A percentile compares a stretch with the other conserved stretches of the same genome.
Evolutionary conservation across 1,140 invertebrate species (phyloP).

Genomic region (Drosophila rufa): DNA sequence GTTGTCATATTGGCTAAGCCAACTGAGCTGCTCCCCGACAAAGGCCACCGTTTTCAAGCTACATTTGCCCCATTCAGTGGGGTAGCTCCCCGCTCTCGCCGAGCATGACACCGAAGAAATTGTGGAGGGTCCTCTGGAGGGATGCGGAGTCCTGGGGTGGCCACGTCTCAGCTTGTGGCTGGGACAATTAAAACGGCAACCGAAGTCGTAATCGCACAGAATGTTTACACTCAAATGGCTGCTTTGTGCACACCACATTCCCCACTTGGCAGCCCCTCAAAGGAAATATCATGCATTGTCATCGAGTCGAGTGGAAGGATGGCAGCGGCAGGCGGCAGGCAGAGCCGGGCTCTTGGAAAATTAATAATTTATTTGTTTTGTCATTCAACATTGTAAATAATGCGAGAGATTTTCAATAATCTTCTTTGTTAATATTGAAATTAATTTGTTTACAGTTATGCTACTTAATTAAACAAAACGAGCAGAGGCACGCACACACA

Average conservation of each 20-base stretch:
- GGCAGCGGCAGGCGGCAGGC: neutral
- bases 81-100: neutral
- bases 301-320: constrained; percentile 45
- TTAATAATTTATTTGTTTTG: constrained; percentile 84
- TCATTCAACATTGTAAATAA: constrained; percentile 82
- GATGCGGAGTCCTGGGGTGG: constrained; percentile 17
- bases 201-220: constrained; percentile 78
- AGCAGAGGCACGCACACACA: constrained; percentile 17
- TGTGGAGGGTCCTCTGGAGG: constrained; percentile 31
- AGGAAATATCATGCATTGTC: constrained; percentile 61
- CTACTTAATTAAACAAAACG: constrained; percentile 83
- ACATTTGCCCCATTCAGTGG: constrained; percentile 65
- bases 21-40: constrained; percentile 60
- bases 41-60: constrained; percentile 76
- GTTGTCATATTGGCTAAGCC: constrained; percentile 74
- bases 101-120: constrained; percentile 71
- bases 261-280: constrained; percentile 5
- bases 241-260: constrained; percentile 62
- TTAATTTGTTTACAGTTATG: constrained; percentile 84
- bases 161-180: constrained; percentile 60
- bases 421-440: constrained; percentile 84
- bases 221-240: constrained; percentile 80
- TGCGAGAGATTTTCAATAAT: constrained; percentile 84
- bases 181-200: constrained; percentile 79
- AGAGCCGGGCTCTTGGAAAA: constrained; percentile 50